phyloP scores from a whole-genome alignment of 2,888 invertebrate species.

The Craniophora ligustri region DNA sequence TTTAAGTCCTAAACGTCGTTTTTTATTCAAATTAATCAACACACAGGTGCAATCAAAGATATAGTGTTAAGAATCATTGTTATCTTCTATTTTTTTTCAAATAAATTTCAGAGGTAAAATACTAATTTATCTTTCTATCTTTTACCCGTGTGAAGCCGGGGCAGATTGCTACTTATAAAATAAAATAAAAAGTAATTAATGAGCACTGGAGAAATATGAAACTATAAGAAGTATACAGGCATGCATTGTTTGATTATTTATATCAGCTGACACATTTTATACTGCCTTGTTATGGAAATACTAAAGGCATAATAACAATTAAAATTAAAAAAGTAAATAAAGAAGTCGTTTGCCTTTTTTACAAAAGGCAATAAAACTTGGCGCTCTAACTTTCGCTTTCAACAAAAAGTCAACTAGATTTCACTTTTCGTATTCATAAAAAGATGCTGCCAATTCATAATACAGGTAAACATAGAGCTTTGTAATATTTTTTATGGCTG shows the following conservation, averaged over 20 bases:
- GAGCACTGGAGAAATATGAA: neutral
- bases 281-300: slow-evolving; percentile 8
- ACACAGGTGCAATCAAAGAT: too few relatives aligned
- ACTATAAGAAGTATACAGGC: neutral
- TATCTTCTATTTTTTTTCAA: too few relatives aligned
- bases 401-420: slow-evolving; percentile 72
- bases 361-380: slow-evolving; percentile 53
- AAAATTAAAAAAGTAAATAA: slow-evolving; percentile 32
- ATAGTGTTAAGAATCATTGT: too few relatives aligned
- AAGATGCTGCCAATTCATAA: slow-evolving; percentile 61
- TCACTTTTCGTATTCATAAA: slow-evolving; percentile 75
- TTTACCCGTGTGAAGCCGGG: too few relatives aligned
- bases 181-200: neutral
- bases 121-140: too few relatives aligned
- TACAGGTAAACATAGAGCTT: slow-evolving; percentile 63
- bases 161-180: too few relatives aligned
- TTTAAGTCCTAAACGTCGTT: too few relatives aligned
- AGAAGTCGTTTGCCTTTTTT: slow-evolving; percentile 42
- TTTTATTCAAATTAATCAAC: too few relatives aligned
- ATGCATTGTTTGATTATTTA: neutral
- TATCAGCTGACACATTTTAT: neutral
- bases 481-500: slow-evolving; percentile 55
- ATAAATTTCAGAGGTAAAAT: too few relatives aligned
- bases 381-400: slow-evolving; percentile 75
- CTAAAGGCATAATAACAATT: slow-evolving; percentile 26